Evolutionary conservation across 2,888 invertebrate species (phyloP), one percentile per base, ranked within the genome.

Genomic region (Cylindroiulus punctatus): DNA sequence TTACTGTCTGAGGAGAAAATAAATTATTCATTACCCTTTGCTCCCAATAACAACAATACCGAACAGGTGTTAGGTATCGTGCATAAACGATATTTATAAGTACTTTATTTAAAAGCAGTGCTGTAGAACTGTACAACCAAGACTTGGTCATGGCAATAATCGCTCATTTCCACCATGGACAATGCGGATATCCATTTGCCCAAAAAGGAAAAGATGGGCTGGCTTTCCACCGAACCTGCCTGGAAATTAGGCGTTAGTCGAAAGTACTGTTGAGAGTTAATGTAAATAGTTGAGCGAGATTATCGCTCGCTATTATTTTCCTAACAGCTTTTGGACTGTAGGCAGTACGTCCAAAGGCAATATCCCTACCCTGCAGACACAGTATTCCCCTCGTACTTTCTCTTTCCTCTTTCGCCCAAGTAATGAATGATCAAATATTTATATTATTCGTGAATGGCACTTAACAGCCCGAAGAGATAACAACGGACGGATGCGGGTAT

Each of bases 351-450:
- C 65, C 65, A 65, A 22, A 65, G 65, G 22, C 65, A 65, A 26
- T 40, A 40, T 57, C 26, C 65, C 26, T 65, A 65, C 65, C 19
- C 19, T n/a, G n/a, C n/a, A n/a, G n/a, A n/a, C n/a, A n/a, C n/a
- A n/a, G n/a, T n/a, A n/a, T 52, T 8, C 52, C 52, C 52, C n/a
- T 44, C 65, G 65, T 26, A 26, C 65, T 65, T 26, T 26, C 65
- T 26, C 65, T 65, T 26, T 65, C 65, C 65, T 65, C 65, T 22
- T 65, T 12, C 65, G 65, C 65, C 26, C n/a, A 65, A 65, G 65
- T 65, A 65, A 65, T 65, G 65, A 65, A 65, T 65, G 65, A 65
- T 65, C 65, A 65, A 65, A 65, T 65, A 65, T 65, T 65, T 65
- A 65, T 65, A 65, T 65, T 65, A 65, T 65, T 65, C 65, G 65